Conservation (phyloP, 2,797 vertebrate genomes). For the Novumbra hubbsi region DNA sequence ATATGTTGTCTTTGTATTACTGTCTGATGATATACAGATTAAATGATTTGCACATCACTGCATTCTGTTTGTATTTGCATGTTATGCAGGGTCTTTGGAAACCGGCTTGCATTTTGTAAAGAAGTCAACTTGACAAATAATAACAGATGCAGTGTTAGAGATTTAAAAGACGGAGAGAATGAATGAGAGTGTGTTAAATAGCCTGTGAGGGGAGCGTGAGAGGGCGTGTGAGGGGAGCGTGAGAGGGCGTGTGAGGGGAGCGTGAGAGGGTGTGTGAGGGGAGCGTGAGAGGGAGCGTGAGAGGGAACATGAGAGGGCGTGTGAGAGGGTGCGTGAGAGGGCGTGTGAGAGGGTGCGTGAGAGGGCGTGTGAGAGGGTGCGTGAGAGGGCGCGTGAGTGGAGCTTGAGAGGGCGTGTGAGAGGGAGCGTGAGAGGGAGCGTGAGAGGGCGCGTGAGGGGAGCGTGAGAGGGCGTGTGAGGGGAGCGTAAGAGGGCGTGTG, state of each 20-base stretch:
- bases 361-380: too few relatives aligned
- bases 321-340: too few relatives aligned
- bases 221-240: too few relatives aligned
- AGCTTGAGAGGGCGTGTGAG: constrained; percentile 12
- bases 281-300: not conserved
- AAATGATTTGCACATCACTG: too few relatives aligned
- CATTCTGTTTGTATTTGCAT: too few relatives aligned
- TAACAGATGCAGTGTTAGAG: constrained; percentile 40
- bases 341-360: constrained; percentile 17
- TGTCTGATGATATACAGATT: too few relatives aligned
- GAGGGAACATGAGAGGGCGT: constrained; percentile 20
- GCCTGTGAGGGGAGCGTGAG: too few relatives aligned
- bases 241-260: constrained; percentile 23
- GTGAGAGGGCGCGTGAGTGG: constrained; percentile 19
- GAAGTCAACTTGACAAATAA: constrained; percentile 47
- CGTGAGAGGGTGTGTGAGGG: too few relatives aligned
- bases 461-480: too few relatives aligned
- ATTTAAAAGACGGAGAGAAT: not conserved
- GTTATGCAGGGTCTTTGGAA: too few relatives aligned
- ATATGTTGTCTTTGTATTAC: too few relatives aligned
- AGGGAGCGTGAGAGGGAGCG: not conserved
- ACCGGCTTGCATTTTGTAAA: too few relatives aligned
- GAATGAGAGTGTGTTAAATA: not conserved
- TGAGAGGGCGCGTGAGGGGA: constrained; percentile 17
- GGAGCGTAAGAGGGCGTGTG: not conserved